A percentile compares a stretch with the other conserved stretches of the same genome.
Conservation (phyloP, 2,888 invertebrate genomes). For the Mythimna ferrago region DNA sequence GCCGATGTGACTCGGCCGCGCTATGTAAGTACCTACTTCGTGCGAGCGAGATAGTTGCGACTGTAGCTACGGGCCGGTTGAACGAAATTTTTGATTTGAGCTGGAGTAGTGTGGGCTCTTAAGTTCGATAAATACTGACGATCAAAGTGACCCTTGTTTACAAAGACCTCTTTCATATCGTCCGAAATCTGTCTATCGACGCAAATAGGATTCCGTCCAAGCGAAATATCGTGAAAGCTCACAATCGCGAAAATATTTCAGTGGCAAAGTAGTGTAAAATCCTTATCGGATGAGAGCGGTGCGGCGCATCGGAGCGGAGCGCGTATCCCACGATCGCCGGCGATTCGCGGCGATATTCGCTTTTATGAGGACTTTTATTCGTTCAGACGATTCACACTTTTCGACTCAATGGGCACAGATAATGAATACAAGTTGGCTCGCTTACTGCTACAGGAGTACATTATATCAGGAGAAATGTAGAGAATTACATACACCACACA, state of each 20-base stretch:
- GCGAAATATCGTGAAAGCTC: slow-evolving; percentile 58
- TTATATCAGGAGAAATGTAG: background rate
- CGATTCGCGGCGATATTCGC: slow-evolving; percentile 64
- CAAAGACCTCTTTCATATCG: slow-evolving; percentile 40
- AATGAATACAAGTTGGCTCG: slow-evolving; percentile 63
- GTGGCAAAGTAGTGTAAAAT: slow-evolving; percentile 68
- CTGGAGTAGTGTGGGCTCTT: too few species aligned
- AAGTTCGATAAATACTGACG: background rate
- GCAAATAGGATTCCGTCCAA: slow-evolving; percentile 51
- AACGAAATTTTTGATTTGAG: too few species aligned
- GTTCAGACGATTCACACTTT: slow-evolving; percentile 63
- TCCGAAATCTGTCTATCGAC: slow-evolving; percentile 43
- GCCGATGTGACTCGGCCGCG: too few species aligned
- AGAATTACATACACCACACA: background rate
- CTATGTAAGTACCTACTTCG: too few species aligned
- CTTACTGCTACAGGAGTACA: slow-evolving; percentile 34
- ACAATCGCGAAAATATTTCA: slow-evolving; percentile 62
- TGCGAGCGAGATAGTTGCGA: too few species aligned
- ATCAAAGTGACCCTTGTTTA: slow-evolving; percentile 31
- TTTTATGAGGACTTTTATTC: slow-evolving; percentile 64
- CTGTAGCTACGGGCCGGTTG: too few species aligned
- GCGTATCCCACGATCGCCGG: slow-evolving; percentile 53
- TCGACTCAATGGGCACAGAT: slow-evolving; percentile 60
- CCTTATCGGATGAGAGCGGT: slow-evolving; percentile 67
- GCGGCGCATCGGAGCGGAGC: slow-evolving; percentile 60